Evolutionary conservation across 1,140 invertebrate genomes (phyloP), one percentile per base, ranked within the genome.

Genomic region (Drosophila eugracilis): DNA sequence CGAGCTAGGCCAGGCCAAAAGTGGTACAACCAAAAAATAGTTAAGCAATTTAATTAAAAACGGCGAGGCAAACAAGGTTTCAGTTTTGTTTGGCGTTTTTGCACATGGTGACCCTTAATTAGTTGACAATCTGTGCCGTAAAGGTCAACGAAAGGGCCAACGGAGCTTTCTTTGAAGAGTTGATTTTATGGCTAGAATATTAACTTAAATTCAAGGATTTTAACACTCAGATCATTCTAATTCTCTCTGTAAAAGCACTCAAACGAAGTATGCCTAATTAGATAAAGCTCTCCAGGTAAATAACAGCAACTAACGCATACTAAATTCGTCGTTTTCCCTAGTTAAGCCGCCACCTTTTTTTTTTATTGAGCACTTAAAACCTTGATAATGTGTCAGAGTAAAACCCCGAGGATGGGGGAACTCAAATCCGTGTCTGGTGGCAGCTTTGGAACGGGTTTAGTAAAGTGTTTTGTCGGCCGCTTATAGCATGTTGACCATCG

Each of bases 301-400:
- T 19, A 24, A n/a, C 28, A 41, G 17, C 6, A 28, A 52, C 54
- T 21, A 49, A 36, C 42, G 15, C 21, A 28, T n/a, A 28, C 37
- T 28, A 49, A 54, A 73, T 19, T 57, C 19, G 58, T 75, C 36
- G 26, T 47, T 47, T 41, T 7, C n/a, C 44, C 26, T n/a, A 15
- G 42, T 49, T 65, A 37, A 32, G 28, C n/a, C 44, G 60, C 49
- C 58, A 74, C 69, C 58, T 15, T 44, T 14, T 54, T 54, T 28
- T 19, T 75, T 75, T 75, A 75, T 75, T 54, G 59, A 66, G 71
- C 71, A 75, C 72, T 75, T 75, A 65, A 75, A 47, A 49, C 30
- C 70, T 34, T 49, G 58, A 52, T 54, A 39, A 39, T 39, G 36
- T 17, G 36, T 39, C 36, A 19, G 15, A 39, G 15, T 10, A 44